Evolutionary conservation across 1,140 invertebrate genomes (phyloP).

Genomic region (Diabrotica undecimpunctata): DNA sequence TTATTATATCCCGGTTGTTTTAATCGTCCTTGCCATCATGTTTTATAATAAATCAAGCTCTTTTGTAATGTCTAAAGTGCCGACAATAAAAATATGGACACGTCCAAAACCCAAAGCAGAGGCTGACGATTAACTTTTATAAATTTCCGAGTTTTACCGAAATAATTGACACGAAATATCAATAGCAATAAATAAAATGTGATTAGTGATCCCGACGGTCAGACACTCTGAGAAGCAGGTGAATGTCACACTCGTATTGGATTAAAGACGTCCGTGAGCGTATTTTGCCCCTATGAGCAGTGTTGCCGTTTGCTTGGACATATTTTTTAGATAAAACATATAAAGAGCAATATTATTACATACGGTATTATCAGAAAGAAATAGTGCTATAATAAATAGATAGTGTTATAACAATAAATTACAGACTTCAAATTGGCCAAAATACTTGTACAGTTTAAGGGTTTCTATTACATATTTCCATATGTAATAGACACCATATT

Average conservation of each 20-base stretch:
- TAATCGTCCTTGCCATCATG: background rate
- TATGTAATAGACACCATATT: too few relatives aligned
- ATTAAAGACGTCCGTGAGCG: too few relatives aligned
- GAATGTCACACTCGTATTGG: slow-evolving; percentile 19
- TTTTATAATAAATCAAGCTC: slow-evolving; percentile 3
- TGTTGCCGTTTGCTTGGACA: too few relatives aligned
- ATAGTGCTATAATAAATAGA: too few relatives aligned
- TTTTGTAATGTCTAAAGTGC: slow-evolving; percentile 4
- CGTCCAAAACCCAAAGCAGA: slow-evolving; percentile 7
- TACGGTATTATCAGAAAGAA: too few relatives aligned
- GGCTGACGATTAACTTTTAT: slow-evolving; percentile 10
- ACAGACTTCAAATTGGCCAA: too few relatives aligned
- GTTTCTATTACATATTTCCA: too few relatives aligned
- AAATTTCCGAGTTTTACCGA: slow-evolving; percentile 23
- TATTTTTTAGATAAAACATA: too few relatives aligned
- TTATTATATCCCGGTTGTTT: background rate
- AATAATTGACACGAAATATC: slow-evolving; percentile 33
- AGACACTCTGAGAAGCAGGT: slow-evolving; percentile 26
- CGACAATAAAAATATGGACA: slow-evolving; percentile 18
- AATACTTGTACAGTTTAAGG: too few relatives aligned
- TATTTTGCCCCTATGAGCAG: too few relatives aligned
- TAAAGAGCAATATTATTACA: too few relatives aligned
- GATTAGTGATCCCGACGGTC: slow-evolving; percentile 24
- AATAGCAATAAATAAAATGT: slow-evolving; percentile 34
- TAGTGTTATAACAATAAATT: too few relatives aligned